Evolutionary conservation across 2,888 invertebrate genomes (phyloP).

Genomic region (Saturnia japonica): DNA sequence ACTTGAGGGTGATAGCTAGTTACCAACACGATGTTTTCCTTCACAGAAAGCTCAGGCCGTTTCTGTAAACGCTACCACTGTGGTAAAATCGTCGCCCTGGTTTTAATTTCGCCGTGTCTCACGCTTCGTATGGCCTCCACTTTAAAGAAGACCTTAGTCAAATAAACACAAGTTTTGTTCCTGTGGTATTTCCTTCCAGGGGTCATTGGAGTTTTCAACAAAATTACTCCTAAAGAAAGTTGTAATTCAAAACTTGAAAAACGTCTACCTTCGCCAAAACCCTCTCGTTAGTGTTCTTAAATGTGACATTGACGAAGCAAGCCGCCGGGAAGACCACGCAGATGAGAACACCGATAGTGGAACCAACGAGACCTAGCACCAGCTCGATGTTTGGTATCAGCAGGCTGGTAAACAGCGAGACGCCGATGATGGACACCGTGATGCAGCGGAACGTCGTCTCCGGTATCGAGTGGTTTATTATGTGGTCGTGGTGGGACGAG

Average conservation of each 20-base stretch:
- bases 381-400: conserved; percentile 96
- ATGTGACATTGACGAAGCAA: conserved; percentile 92
- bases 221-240: no score
- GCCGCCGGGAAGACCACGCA: conserved; percentile 96
- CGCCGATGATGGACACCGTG: conserved; percentile 89
- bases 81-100: no score
- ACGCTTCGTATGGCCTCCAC: no score
- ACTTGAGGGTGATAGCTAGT: no score
- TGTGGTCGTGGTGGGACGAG: conserved; percentile 83
- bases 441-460: conserved; percentile 91
- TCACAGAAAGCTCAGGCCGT: no score
- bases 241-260: not conserved
- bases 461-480: conserved; percentile 88
- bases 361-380: conserved; percentile 95
- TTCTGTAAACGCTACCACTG: no score
- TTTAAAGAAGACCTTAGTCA: no score
- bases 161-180: no score
- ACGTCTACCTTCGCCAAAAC: conserved; percentile 89
- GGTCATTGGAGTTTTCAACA: no score
- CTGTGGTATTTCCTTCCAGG: no score
- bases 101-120: no score
- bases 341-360: conserved; percentile 96
- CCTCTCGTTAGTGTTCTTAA: conserved; percentile 92
- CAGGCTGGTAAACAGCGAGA: conserved; percentile 90
- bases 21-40: no score